Conservation (phyloP, 2,797 vertebrate species). For the Sebastes trivittatus region DNA sequence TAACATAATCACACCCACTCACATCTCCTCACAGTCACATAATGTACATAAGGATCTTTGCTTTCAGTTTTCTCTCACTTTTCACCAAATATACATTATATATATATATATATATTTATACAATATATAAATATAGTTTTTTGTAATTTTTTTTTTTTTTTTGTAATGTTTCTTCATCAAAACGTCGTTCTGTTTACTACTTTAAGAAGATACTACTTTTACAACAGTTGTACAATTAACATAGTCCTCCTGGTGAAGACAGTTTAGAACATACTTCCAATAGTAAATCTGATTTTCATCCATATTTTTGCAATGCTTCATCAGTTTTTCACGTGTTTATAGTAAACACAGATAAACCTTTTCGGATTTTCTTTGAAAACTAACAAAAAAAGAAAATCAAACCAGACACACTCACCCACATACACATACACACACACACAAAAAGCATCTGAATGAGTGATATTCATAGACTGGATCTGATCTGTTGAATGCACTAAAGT, state of each 20-base stretch:
- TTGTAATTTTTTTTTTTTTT: background rate
- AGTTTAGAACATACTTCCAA: background rate
- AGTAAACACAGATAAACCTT: background rate
- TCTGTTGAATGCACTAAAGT: background rate
- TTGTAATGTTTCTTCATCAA: background rate
- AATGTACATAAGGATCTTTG: background rate
- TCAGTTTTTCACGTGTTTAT: background rate
- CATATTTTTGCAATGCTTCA: background rate
- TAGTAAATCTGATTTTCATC: background rate
- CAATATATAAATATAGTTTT: no score
- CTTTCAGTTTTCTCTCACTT: background rate
- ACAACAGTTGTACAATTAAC: background rate
- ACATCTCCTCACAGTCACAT: background rate
- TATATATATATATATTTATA: no score
- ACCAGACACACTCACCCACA: background rate
- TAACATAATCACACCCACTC: constrained; percentile 50
- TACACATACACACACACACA: background rate
- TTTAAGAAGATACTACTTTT: background rate
- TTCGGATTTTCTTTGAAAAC: background rate
- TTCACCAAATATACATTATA: background rate
- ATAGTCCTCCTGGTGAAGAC: background rate
- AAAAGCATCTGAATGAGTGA: background rate
- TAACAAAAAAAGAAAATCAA: background rate
- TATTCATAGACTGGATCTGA: background rate
- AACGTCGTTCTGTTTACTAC: background rate